Evolutionary conservation across 2,888 invertebrate genomes (phyloP), one percentile per base, ranked within the genome.

Genomic region (Brachypterus glaber): DNA sequence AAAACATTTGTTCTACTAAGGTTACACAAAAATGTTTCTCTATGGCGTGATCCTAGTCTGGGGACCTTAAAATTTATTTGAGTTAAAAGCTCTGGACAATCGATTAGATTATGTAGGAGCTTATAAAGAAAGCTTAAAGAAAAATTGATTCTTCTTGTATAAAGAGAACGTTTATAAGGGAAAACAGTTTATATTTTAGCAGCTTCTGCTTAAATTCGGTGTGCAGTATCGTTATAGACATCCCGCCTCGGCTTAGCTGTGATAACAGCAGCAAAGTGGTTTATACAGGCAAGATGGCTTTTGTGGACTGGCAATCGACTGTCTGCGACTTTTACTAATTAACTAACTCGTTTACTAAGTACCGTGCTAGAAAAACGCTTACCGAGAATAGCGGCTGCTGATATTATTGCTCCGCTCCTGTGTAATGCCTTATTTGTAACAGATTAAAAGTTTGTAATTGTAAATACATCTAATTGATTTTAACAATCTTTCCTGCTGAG

Each of bases 371-470:
- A 27, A 55, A 54, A 57, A 55, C 53, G 48, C 47, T 50, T 54
- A 50, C 54, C 44, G 41, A 44, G 55, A 54, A 54, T n/a, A n/a
- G n/a, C n/a, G n/a, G n/a, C 48, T 43, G 52, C 50, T 44, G 51
- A 51, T 53, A 49, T 50, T 51, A 51, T 50, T 51, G 49, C 43
- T 45, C 43, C 12, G 26, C 45, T 47, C 48, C 40, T 45, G 45
- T 47, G 48, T 48, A 52, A 44, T 52, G 47, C 56, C 57, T 56
- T 55, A 55, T 57, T 57, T 55, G 56, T 56, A 54, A 46, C 47
- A 52, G 55, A 54, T 53, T 56, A 55, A 55, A 53, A 50, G 51
- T 57, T 55, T 53, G 52, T 57, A 55, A 57, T 57, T 57, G 51
- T 53, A 51, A 55, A 55, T 54, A 49, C 46, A 43, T 43, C 50